phyloP scores from a whole-genome alignment of 1,140 invertebrate species.

The Chionoecetes opilio region DNA sequence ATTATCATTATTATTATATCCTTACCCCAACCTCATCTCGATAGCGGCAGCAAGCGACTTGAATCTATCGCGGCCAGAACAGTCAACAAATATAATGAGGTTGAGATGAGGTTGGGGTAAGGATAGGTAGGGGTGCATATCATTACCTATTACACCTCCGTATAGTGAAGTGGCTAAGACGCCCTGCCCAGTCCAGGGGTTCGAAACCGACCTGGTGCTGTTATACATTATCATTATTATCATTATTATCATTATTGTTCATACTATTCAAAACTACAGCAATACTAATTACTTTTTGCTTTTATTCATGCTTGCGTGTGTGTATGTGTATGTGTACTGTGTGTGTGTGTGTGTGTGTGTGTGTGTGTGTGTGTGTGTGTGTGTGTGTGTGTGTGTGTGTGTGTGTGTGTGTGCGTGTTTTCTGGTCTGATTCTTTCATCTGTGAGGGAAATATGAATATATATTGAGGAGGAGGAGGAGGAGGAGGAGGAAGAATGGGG shows the following conservation, averaged over 20 bases:
- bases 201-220: no score
- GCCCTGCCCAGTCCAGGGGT: no score
- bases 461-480: neutral
- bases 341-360: slow-evolving; percentile 34
- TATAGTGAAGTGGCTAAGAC: no score
- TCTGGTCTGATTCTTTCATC: slow-evolving; percentile 2
- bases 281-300: neutral
- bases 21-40: no score
- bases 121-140: no score
- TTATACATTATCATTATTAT: slow-evolving; percentile 1
- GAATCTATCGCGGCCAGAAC: no score
- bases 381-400: slow-evolving; percentile 58
- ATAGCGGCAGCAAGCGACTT: no score
- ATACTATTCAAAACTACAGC: neutral
- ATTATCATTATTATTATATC: no score
- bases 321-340: neutral
- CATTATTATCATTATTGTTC: slow-evolving; percentile 36
- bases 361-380: slow-evolving; percentile 47
- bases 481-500: neutral
- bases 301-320: neutral
- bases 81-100: no score
- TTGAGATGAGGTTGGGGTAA: no score
- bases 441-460: neutral
- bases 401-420: slow-evolving; percentile 55
- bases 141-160: no score